phyloP scores from a whole-genome alignment of 1,140 invertebrate species.

The Pararge aegeria region DNA sequence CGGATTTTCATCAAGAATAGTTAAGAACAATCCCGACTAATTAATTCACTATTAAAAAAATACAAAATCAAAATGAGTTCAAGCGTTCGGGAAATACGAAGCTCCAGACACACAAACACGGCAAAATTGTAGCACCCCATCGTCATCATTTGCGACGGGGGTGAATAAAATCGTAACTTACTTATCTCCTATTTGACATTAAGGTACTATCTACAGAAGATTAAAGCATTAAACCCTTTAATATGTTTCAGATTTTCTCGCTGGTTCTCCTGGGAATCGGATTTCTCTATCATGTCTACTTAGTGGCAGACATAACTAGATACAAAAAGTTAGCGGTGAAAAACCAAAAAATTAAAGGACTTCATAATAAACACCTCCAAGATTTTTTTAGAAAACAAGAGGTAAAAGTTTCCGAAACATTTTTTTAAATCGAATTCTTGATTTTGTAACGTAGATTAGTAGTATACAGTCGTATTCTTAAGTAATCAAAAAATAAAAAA shows the following conservation, averaged over 20 bases:
- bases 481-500: too few relatives aligned
- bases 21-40: too few relatives aligned
- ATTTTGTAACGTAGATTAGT: too few relatives aligned
- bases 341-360: conserved; percentile 70
- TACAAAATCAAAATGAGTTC: too few relatives aligned
- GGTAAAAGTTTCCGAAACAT: conserved; percentile 35
- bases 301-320: conserved; percentile 82
- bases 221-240: conserved; percentile 8
- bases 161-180: too few relatives aligned
- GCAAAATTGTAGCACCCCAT: too few relatives aligned
- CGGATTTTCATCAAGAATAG: too few relatives aligned
- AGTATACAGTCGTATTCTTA: too few relatives aligned
- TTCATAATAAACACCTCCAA: conserved; percentile 57
- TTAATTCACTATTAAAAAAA: too few relatives aligned
- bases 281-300: conserved; percentile 81
- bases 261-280: conserved; percentile 81
- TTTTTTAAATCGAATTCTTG: neutral
- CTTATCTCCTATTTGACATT: neutral
- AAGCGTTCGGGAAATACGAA: too few relatives aligned
- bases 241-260: conserved; percentile 81
- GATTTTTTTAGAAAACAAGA: conserved; percentile 68
- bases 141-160: too few relatives aligned
- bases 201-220: neutral
- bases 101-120: too few relatives aligned
- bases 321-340: conserved; percentile 79